phyloP scores from a whole-genome alignment of 2,888 invertebrate genomes.

The Sericinus montela region DNA sequence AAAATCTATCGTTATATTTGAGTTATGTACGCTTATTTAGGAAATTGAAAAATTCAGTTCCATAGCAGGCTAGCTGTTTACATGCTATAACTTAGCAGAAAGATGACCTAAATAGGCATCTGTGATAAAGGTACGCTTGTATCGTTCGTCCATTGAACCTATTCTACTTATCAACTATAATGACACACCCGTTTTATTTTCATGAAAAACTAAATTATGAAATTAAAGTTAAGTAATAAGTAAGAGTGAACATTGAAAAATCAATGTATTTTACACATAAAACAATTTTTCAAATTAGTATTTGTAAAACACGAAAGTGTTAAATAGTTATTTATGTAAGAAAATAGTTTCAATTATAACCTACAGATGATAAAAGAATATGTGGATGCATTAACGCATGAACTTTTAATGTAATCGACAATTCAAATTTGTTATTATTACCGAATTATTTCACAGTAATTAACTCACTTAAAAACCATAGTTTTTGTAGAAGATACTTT shows the following conservation, averaged over 20 bases:
- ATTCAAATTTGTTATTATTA: neutral
- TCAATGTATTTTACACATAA: conserved; percentile 31
- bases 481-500: conserved; percentile 11
- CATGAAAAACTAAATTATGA: conserved; percentile 9
- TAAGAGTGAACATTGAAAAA: conserved; percentile 20
- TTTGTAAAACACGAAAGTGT: conserved; percentile 28
- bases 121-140: conserved; percentile 71
- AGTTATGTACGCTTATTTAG: too few species aligned
- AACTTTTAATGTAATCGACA: neutral
- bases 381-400: neutral
- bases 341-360: conserved; percentile 7
- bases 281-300: conserved; percentile 32
- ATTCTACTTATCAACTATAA: conserved; percentile 24
- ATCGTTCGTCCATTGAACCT: conserved; percentile 65
- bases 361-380: too few species aligned
- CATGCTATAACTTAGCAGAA: conserved; percentile 50
- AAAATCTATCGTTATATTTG: too few species aligned
- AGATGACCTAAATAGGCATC: conserved; percentile 36
- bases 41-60: conserved; percentile 10
- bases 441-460: neutral
- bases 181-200: conserved; percentile 13
- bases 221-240: conserved; percentile 13
- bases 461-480: too few species aligned
- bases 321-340: conserved; percentile 30
- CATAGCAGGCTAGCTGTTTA: conserved; percentile 36